These are phyloP conservation scores for Pantherophis guttatus DNA, from an alignment of 2,113 vertebrate genomes.

Conservation along the genomic window DNA sequence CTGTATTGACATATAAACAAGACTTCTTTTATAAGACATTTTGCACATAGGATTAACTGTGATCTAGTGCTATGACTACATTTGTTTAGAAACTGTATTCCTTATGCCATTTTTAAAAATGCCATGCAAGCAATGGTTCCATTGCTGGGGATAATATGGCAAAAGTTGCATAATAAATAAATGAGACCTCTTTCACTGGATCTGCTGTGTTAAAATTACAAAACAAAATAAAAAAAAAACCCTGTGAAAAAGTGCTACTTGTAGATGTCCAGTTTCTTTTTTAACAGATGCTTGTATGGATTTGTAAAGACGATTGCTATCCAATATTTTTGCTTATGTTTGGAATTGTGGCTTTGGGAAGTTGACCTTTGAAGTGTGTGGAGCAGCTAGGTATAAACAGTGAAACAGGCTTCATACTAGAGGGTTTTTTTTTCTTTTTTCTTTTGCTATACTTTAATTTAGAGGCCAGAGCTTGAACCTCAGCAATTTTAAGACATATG, in stretches of 20 bases:
- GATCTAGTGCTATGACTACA: background rate
- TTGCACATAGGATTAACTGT: background rate
- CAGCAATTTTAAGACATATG: background rate
- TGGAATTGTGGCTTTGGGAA: background rate
- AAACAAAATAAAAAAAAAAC: background rate
- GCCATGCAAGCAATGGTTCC: too few relatives aligned
- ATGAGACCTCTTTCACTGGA: background rate
- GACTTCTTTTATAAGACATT: background rate
- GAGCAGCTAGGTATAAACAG: background rate
- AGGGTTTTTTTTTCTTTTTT: too few relatives aligned
- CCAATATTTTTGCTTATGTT: conserved; percentile 1
- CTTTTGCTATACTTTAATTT: background rate
- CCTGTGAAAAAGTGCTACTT: background rate
- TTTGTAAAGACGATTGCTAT: background rate
- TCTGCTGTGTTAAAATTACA: background rate
- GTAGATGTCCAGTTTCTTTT: background rate
- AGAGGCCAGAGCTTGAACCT: background rate
- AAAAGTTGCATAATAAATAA: background rate
- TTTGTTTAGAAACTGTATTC: background rate
- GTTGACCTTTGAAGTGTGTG: background rate
- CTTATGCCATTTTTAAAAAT: background rate
- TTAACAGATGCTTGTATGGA: background rate
- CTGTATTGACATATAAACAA: background rate
- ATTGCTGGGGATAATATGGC: background rate
- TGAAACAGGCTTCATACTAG: background rate